phyloP scores from a whole-genome alignment of 2,888 invertebrate genomes.

The Hanleya hanleyi region DNA sequence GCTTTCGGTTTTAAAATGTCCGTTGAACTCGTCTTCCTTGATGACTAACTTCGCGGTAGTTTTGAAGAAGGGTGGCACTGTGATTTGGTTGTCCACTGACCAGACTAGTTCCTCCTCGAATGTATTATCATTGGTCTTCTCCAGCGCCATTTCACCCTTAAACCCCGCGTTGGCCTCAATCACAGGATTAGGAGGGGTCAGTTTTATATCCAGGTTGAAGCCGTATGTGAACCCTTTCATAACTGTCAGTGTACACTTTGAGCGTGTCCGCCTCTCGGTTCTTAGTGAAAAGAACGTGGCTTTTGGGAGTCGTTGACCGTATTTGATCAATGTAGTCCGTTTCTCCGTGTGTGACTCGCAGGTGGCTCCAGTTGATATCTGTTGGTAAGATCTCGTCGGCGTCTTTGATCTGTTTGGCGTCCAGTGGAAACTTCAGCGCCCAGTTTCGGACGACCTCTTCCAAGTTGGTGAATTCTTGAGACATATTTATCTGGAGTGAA shows the following conservation, averaged over 20 bases:
- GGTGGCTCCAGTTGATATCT: slow-evolving; percentile 71
- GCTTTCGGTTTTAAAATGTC: slow-evolving; percentile 68
- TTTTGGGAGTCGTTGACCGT: slow-evolving; percentile 49
- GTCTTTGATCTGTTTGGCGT: slow-evolving; percentile 50
- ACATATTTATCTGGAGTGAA: no score
- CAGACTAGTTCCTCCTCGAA: slow-evolving; percentile 72
- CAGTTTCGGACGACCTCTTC: slow-evolving; percentile 56
- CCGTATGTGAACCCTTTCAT: slow-evolving; percentile 62
- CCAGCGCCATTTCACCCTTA: slow-evolving; percentile 66
- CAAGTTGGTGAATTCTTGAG: slow-evolving; percentile 33
- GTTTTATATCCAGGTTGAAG: slow-evolving; percentile 59
- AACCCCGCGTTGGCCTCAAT: slow-evolving; percentile 73
- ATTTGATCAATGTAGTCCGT: slow-evolving; percentile 62
- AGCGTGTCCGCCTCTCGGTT: slow-evolving; percentile 70
- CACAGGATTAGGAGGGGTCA: slow-evolving; percentile 71
- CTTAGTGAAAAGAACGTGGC: slow-evolving; percentile 68
- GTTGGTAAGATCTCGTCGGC: slow-evolving; percentile 61
- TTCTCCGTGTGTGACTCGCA: slow-evolving; percentile 65
- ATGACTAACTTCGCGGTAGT: slow-evolving; percentile 59
- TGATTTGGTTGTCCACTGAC: slow-evolving; percentile 72
- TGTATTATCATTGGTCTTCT: slow-evolving; percentile 64
- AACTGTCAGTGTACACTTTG: slow-evolving; percentile 67
- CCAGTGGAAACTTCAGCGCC: slow-evolving; percentile 53
- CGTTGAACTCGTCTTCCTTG: slow-evolving; percentile 68
- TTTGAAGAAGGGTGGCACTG: slow-evolving; percentile 66